These are phyloP conservation scores for Eublepharis macularius DNA, from an alignment of 2,113 vertebrate species.

Conservation along the genomic window DNA sequence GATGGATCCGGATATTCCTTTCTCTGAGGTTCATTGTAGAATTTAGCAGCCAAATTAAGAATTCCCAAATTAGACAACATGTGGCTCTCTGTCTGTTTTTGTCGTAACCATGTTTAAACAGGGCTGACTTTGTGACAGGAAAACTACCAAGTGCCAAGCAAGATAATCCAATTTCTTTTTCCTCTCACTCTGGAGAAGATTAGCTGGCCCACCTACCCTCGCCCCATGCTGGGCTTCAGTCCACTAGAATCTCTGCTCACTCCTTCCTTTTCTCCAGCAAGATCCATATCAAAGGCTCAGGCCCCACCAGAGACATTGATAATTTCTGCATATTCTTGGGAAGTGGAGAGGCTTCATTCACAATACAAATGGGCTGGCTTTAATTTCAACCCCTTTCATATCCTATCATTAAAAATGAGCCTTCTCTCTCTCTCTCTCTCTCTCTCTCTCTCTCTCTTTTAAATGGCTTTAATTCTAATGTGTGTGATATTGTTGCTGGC, in stretches of 20 bases:
- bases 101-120: conserved; percentile 39
- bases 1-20: conserved; percentile 2
- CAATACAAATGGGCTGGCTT: conserved; percentile 73
- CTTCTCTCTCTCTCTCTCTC: conserved; percentile 58
- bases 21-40: conserved; percentile 11
- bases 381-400: conserved; percentile 75
- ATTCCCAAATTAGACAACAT: not conserved
- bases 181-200: conserved; percentile 42
- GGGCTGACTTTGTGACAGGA: conserved; percentile 51
- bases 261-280: conserved; percentile 23
- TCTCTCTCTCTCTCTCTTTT: conserved; percentile 59
- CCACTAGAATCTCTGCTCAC: conserved; percentile 53
- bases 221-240: conserved; percentile 66
- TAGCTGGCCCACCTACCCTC: conserved; percentile 39
- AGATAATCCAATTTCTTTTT: conserved; percentile 78
- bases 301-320: conserved; percentile 75
- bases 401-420: conserved; percentile 60
- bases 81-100: conserved; percentile 1
- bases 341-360: conserved; percentile 71
- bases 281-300: conserved; percentile 79
- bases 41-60: not conserved
- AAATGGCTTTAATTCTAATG: conserved; percentile 60
- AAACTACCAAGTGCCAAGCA: conserved; percentile 72
- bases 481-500: not conserved
- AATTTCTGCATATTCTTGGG: conserved; percentile 74